phyloP scores from a whole-genome alignment of 2,888 invertebrate species.

The Catonia carolina region DNA sequence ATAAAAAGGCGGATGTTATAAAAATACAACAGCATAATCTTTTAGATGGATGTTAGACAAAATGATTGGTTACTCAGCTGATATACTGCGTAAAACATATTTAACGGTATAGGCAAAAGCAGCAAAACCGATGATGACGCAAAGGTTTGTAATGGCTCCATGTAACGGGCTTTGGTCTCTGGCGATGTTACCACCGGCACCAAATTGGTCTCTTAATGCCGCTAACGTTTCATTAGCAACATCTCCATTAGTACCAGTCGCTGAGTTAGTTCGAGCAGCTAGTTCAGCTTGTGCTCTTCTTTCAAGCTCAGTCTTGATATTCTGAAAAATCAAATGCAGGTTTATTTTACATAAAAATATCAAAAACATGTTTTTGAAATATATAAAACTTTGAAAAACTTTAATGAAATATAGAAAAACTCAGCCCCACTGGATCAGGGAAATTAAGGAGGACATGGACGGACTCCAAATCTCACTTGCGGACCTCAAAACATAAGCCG shows the following conservation, averaged over 20 bases:
- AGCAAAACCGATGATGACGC: conserved; percentile 83
- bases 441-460: too few species aligned
- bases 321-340: conserved; percentile 39
- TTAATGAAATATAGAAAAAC: not conserved
- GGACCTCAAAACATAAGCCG: too few species aligned
- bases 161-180: conserved; percentile 58
- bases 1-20: too few species aligned
- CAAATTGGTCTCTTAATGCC: conserved; percentile 10
- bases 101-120: conserved; percentile 89
- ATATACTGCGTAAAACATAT: conserved; percentile 54
- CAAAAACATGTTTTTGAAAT: too few species aligned
- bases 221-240: not conserved
- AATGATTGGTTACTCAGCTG: conserved; percentile 1
- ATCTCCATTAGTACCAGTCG: conserved; percentile 25
- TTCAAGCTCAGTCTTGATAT: conserved; percentile 46
- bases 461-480: too few species aligned
- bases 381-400: not conserved
- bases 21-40: too few species aligned
- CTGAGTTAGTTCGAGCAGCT: conserved; percentile 41
- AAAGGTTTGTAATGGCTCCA: conserved; percentile 76
- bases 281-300: conserved; percentile 46
- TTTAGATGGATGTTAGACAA: too few species aligned
- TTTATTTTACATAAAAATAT: too few species aligned
- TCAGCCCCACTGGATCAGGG: too few species aligned
- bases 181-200: conserved; percentile 14